These are phyloP conservation scores for Papilio helenus DNA, from an alignment of 1,140 invertebrate species.

Conservation along the genomic window DNA sequence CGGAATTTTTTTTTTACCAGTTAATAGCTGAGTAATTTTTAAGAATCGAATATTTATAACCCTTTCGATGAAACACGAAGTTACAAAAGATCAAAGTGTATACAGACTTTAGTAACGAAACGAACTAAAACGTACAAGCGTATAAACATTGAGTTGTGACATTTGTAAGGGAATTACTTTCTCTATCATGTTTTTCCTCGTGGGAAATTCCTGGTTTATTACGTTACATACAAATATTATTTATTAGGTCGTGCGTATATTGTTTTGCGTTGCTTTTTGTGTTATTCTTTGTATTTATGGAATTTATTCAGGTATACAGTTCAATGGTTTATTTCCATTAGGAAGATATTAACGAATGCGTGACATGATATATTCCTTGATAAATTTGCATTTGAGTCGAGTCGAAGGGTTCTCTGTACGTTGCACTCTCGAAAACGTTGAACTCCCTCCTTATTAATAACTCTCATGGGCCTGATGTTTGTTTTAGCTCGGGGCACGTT, in stretches of 20 bases:
- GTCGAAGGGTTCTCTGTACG: constrained; percentile 18
- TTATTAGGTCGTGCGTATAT: constrained; percentile 33
- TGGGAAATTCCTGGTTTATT: constrained; percentile 39
- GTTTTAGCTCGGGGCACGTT: constrained; percentile 73
- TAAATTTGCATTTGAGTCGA: constrained; percentile 22
- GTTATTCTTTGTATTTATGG: constrained; percentile 23
- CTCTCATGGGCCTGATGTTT: constrained; percentile 70
- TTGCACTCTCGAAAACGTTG: constrained; percentile 67
- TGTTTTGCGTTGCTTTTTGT: constrained; percentile 33
- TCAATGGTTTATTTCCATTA: constrained; percentile 9
- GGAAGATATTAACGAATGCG: not conserved
- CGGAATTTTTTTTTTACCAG: constrained; percentile 52
- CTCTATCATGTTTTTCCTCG: constrained; percentile 38
- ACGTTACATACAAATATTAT: constrained; percentile 36
- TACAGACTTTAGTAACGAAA: constrained; percentile 14
- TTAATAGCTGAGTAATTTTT: constrained; percentile 55
- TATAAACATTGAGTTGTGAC: constrained; percentile 32
- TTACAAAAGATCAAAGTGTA: constrained; percentile 6
- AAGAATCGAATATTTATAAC: constrained; percentile 51
- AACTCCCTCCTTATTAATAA: constrained; percentile 80
- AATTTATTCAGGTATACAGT: constrained; percentile 28
- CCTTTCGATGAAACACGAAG: not conserved
- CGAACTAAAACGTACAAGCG: constrained; percentile 24
- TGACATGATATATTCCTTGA: constrained; percentile 23
- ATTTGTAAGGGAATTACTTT: constrained; percentile 38